Evolutionary conservation across 2,797 vertebrate genomes (phyloP).

Genomic region (Chaetodon trifasciatus): DNA sequence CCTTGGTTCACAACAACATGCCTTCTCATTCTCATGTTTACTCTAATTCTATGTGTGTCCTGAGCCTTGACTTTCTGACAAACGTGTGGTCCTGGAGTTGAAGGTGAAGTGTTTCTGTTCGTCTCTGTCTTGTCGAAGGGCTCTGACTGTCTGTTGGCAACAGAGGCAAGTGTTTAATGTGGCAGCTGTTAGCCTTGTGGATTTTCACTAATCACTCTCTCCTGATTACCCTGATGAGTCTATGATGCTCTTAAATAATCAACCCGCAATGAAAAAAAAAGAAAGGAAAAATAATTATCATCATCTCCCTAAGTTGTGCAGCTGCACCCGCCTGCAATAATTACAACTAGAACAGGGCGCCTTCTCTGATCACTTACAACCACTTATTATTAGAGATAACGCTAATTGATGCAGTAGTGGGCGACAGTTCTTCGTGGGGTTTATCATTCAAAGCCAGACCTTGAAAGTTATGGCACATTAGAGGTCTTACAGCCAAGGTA

Average conservation of each 20-base stretch:
- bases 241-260: conserved; percentile 90
- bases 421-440: conserved; percentile 81
- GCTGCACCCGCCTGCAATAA: conserved; percentile 87
- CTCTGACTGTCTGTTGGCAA: conserved; percentile 81
- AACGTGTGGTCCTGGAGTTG: conserved; percentile 71
- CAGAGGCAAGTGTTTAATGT: conserved; percentile 86
- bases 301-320: conserved; percentile 88
- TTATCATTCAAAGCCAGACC: conserved; percentile 82
- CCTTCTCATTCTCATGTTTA: conserved; percentile 72
- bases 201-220: conserved; percentile 88
- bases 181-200: conserved; percentile 87
- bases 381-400: conserved; percentile 87
- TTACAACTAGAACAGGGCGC: conserved; percentile 85
- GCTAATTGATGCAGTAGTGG: conserved; percentile 84
- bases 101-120: conserved; percentile 81
- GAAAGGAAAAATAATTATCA: conserved; percentile 86
- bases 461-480: conserved; percentile 81
- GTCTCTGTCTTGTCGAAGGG: conserved; percentile 77
- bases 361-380: conserved; percentile 86
- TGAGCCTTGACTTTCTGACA: conserved; percentile 80
- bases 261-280: conserved; percentile 83
- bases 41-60: conserved; percentile 66
- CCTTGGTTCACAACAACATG: conserved; percentile 70
- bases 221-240: conserved; percentile 89
- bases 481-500: conserved; percentile 79